These are phyloP conservation scores for Neotoxoptera formosana DNA, from an alignment of 1,140 invertebrate species.

Conservation along the genomic window DNA sequence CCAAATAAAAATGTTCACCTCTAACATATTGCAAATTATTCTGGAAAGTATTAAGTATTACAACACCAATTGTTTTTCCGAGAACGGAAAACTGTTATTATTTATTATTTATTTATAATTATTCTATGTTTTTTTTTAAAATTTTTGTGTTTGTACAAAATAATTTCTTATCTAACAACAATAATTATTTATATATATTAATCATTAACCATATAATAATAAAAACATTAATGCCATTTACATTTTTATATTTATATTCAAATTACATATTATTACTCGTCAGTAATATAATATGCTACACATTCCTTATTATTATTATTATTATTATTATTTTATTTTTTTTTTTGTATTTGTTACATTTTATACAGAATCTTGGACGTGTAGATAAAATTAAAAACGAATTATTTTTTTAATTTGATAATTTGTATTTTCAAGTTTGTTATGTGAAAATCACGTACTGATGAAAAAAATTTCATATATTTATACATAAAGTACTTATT, in stretches of 20 bases:
- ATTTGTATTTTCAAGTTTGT: slow-evolving; percentile 42
- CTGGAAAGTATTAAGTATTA: slow-evolving; percentile 20
- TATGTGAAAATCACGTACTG: slow-evolving; percentile 27
- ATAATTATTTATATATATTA: slow-evolving; percentile 49
- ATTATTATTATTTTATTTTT: slow-evolving; percentile 20
- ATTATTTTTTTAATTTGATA: slow-evolving; percentile 12
- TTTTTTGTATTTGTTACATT: slow-evolving; percentile 33
- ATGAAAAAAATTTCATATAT: slow-evolving; percentile 22
- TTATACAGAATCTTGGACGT: slow-evolving; percentile 33
- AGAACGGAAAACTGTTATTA: slow-evolving; percentile 30
- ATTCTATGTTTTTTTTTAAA: slow-evolving; percentile 32
- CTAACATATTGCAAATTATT: background rate
- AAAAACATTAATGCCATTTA: slow-evolving; percentile 55
- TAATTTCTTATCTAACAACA: slow-evolving; percentile 52
- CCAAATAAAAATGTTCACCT: background rate
- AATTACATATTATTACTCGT: slow-evolving; percentile 27
- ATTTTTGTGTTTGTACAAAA: slow-evolving; percentile 45
- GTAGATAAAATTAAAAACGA: slow-evolving; percentile 21
- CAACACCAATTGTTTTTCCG: background rate
- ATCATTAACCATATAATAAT: slow-evolving; percentile 50
- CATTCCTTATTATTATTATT: slow-evolving; percentile 51
- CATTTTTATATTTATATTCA: slow-evolving; percentile 43
- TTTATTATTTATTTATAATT: slow-evolving; percentile 56
- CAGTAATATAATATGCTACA: slow-evolving; percentile 44
- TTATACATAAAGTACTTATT: background rate